Evolutionary conservation across 2,888 invertebrate genomes (phyloP), one percentile per base, ranked within the genome.

Genomic region (Andrena trimmerana): DNA sequence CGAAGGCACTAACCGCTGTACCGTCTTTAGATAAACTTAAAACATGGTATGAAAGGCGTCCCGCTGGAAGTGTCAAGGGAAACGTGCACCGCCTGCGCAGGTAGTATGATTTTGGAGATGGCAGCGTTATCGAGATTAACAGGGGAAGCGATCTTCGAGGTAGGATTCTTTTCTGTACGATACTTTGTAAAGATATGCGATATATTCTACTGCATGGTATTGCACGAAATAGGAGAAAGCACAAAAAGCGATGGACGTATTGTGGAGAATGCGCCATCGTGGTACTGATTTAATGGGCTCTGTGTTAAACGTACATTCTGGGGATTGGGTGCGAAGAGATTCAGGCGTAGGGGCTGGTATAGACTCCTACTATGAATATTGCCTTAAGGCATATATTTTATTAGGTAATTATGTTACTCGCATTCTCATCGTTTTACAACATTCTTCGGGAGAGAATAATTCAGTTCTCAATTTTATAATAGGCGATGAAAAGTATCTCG

Each of bases 261-360:
- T 99, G 60, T 99, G 99, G 99, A 97, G 97, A 92, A 97, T 99
- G 93, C 95, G 99, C 50, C 99, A 99, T 94, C 95, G 97, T 50
- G 96, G 97, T 79, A 97, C 97, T 2, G 99, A 99, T 94, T 95
- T 99, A 8, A 99, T 99, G 97, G 99, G 99, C 4, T 99, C 99
- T 0, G 98, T 99, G 6, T 96, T 99, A 70, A 99, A 99, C 95
- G 97, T 99, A n/a, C 98, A 99, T 94, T 98, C 98, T 2, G 99
- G 99, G 0, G 99, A 99, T 94, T 99, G 99, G 99, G 97, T 99
- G 5, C 95, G 99, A 63, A 96, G 99, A 91, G 99, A 99, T 94
- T 98, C 99, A 0, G 99, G 99, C 1, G 98, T 99, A 7, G 99
- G 99, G n/a, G 99, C 99, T 16, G 99, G 99, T 33, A 99, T 99